A percentile compares a stretch with the other conserved stretches of the same genome.
Evolutionary conservation across 2,113 vertebrate genomes (phyloP).

Genomic region (Mugil cephalus): DNA sequence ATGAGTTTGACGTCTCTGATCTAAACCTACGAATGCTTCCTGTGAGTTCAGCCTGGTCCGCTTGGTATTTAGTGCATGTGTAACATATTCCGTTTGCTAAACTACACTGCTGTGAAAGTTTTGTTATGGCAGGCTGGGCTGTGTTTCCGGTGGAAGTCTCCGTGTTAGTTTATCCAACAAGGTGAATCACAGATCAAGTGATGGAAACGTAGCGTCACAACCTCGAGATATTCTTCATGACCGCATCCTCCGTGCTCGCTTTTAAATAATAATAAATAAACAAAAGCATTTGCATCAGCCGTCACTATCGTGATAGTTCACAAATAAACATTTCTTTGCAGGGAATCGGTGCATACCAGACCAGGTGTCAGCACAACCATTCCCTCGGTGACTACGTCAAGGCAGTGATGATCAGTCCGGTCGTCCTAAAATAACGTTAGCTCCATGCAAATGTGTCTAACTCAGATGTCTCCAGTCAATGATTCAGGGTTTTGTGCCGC

Average conservation of each 20-base stretch:
- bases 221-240: not conserved
- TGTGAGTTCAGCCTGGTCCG: too few species aligned
- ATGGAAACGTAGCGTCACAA: conserved; percentile 10
- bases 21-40: too few species aligned
- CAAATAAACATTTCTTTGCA: not conserved
- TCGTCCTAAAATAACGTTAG: conserved; percentile 30
- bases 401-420: conserved; percentile 9
- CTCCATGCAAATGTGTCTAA: conserved; percentile 28
- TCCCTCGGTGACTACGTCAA: conserved; percentile 19
- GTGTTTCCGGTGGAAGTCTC: not conserved
- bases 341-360: not conserved
- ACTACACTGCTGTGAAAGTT: not conserved
- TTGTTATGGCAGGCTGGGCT: not conserved
- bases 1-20: too few species aligned
- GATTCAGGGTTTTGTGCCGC: conserved; percentile 23
- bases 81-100: not conserved
- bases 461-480: conserved; percentile 4
- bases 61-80: not conserved
- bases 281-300: conserved; percentile 21
- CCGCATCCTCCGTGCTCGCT: not conserved
- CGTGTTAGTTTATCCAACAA: not conserved
- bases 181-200: conserved; percentile 2
- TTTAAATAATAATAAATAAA: conserved; percentile 16
- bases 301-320: conserved; percentile 17
- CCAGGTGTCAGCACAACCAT: conserved; percentile 25